Conservation (phyloP, 2,113 vertebrate genomes). For the Hoplias malabaricus region DNA sequence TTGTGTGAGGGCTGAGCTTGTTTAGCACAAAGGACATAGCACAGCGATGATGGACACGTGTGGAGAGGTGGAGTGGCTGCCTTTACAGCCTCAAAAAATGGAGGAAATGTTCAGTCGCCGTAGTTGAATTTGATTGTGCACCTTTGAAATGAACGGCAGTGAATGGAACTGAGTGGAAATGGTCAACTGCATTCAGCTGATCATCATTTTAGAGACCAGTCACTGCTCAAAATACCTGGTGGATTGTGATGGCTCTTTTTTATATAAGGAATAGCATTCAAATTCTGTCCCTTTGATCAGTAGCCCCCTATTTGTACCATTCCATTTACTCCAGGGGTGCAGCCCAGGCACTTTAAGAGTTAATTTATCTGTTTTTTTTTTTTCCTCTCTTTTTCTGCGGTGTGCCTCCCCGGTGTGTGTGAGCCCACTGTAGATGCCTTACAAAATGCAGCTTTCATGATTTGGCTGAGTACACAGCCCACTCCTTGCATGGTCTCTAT, state of each 20-base stretch:
- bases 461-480: slow-evolving; percentile 58
- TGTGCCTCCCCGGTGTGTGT: slow-evolving; percentile 38
- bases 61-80: neutral
- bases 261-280: neutral
- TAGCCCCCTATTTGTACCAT: slow-evolving; percentile 27
- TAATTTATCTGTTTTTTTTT: slow-evolving; percentile 26
- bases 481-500: slow-evolving; percentile 74
- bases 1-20: slow-evolving; percentile 61
- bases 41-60: slow-evolving; percentile 35
- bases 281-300: slow-evolving; percentile 28
- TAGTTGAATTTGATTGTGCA: neutral
- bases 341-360: neutral
- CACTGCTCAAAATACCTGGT: neutral
- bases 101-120: neutral
- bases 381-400: neutral
- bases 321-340: slow-evolving; percentile 23
- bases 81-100: neutral
- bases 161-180: neutral
- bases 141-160: neutral
- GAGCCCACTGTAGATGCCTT: slow-evolving; percentile 42
- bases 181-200: neutral
- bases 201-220: slow-evolving; percentile 19
- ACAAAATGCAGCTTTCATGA: slow-evolving; percentile 65
- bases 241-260: neutral
- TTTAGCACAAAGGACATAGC: slow-evolving; percentile 57